These are phyloP conservation scores for Ormyrus labotus DNA, from an alignment of 2,888 invertebrate species.

Conservation along the genomic window DNA sequence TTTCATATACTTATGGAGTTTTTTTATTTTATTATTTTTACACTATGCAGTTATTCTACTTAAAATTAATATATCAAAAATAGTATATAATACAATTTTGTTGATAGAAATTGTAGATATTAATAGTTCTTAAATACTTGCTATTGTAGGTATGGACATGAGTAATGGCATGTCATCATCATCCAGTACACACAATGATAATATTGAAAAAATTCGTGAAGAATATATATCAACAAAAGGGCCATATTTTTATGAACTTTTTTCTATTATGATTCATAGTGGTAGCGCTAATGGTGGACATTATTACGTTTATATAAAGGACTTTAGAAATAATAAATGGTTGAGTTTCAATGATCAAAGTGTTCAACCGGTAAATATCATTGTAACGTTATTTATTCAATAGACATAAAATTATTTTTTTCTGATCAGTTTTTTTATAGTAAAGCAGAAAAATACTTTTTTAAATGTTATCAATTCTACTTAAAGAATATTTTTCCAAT, in stretches of 20 bases:
- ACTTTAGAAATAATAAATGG: slow-evolving; percentile 86
- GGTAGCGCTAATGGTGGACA: slow-evolving; percentile 94
- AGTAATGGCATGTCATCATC: slow-evolving; percentile 74
- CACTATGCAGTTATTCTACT: neutral
- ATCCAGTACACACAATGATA: slow-evolving; percentile 75
- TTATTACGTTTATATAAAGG: slow-evolving; percentile 94
- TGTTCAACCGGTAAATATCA: slow-evolving; percentile 81
- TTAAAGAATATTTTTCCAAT: neutral
- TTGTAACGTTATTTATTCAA: slow-evolving; percentile 4
- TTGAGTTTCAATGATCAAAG: slow-evolving; percentile 92
- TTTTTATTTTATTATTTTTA: too few relatives aligned
- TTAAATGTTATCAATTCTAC: too few relatives aligned
- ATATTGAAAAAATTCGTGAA: slow-evolving; percentile 76
- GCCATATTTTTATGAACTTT: slow-evolving; percentile 89
- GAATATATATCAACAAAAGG: slow-evolving; percentile 76
- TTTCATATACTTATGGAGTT: too few relatives aligned
- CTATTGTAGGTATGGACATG: slow-evolving; percentile 79
- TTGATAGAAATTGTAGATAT: neutral
- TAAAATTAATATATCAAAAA: neutral
- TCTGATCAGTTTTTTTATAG: too few relatives aligned
- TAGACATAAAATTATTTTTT: neutral
- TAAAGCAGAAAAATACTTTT: too few relatives aligned
- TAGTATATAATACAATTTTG: neutral
- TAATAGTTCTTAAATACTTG: slow-evolving; percentile 2
- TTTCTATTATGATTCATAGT: slow-evolving; percentile 94